These are phyloP conservation scores for Lucilia cuprina DNA, from an alignment of 1,140 invertebrate species.

Conservation along the genomic window DNA sequence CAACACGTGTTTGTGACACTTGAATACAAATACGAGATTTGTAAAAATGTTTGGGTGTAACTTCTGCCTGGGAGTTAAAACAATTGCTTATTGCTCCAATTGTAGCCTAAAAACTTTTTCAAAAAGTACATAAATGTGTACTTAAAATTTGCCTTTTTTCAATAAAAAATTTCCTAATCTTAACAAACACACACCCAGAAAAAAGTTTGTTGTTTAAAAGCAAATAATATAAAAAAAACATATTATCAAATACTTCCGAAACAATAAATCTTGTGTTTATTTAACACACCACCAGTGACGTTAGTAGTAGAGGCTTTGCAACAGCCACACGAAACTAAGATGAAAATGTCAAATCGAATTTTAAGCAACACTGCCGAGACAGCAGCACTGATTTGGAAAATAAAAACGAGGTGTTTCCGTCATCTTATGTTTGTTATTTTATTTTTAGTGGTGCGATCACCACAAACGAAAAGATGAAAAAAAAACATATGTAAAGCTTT, in stretches of 20 bases:
- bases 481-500: not conserved
- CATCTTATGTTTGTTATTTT: conserved; percentile 19
- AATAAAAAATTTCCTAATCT: not conserved
- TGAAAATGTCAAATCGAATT: not conserved
- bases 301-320: not conserved
- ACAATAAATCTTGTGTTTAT: conserved; percentile 13
- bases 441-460: not conserved
- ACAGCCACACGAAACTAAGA: not conserved
- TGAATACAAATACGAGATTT: not conserved
- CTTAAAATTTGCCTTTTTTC: not conserved
- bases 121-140: not conserved
- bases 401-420: conserved; percentile 31
- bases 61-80: not conserved
- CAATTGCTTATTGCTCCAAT: not conserved
- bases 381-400: not conserved
- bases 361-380: not conserved
- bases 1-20: conserved; percentile 1
- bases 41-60: not conserved
- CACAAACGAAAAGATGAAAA: not conserved
- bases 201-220: not conserved
- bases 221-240: not conserved
- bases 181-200: not conserved
- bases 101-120: too few species aligned
- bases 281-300: not conserved
- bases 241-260: conserved; percentile 19